Base-by-base conservation (phyloP, 2,797 vertebrate species). In the Myioborus melanocephalus region DNA sequence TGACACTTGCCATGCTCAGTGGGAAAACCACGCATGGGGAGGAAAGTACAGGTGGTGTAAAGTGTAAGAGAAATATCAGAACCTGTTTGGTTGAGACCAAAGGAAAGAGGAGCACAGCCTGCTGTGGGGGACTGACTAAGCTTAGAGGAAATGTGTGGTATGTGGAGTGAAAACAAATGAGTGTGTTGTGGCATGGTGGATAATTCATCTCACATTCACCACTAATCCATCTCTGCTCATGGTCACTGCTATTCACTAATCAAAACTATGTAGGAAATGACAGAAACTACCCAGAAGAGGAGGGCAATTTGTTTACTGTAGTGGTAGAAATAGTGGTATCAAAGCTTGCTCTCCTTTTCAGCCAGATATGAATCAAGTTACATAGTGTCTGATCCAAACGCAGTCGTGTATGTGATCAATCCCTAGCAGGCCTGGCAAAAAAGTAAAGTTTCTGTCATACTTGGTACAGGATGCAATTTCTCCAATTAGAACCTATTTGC, bases 291-390 rank as follows among this genome's bases (percentile, higher is more conserved):
- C 61, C 75, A 71, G 75, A 79, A 80, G 87, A 78, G 73, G 72
- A 94, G 83, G 89, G 91, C 91, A 73, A 81, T 82, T 95, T 83
- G 47, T 86, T 86, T 91, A 82, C 91, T 89, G 89, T 66, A 91
- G 90, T 73, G 71, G 64, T 82, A 93, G 79, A 91, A 96, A 84
- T 93, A 97, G 96, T 96, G 93, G 94, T 95, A 96, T 96, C 65
- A 80, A 85, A 56, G 78, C 61, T 93, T 88, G 87, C 89, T 91
- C 87, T 91, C 89, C 90, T 87, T 88, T 93, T 91, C 63, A 73
- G 56, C 69, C 79, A 91, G 79, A 59, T 77, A 50, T 63, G 43
- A 70, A 83, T 69, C 37, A 60, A 81, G 71, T 80, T 78, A 50
- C 44, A 46, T 68, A 59, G 56, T 66, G 49, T 63, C 89, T 90